Evolutionary conservation across 2,797 vertebrate genomes (phyloP).

Genomic region (Paguma larvata): DNA sequence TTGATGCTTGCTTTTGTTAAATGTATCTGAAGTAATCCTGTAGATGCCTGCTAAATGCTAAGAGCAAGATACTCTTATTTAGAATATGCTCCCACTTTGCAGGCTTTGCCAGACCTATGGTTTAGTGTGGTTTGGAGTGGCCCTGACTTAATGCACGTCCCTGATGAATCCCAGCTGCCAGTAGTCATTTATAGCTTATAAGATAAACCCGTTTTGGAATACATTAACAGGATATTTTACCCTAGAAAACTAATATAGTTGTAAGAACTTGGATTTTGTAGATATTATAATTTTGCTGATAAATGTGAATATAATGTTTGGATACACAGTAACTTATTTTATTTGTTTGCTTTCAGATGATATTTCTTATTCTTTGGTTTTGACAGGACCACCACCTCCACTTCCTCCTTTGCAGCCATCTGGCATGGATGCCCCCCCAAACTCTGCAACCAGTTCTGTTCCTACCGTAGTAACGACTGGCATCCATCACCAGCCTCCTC

Average conservation of each 20-base stretch:
- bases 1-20: constrained; percentile 55
- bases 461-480: constrained; percentile 97
- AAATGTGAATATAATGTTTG: constrained; percentile 66
- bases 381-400: constrained; percentile 96
- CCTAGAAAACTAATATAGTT: constrained; percentile 43
- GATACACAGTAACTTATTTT: constrained; percentile 82
- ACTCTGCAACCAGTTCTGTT: constrained; percentile 97
- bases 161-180: neutral
- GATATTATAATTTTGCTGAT: constrained; percentile 59
- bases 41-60: constrained; percentile 25
- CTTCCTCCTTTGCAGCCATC: constrained; percentile 96
- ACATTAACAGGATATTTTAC: constrained; percentile 26
- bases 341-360: constrained; percentile 85
- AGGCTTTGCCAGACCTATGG: neutral
- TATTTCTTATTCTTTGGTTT: constrained; percentile 85
- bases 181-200: neutral
- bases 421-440: constrained; percentile 97
- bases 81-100: neutral
- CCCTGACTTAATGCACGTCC: neutral
- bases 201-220: constrained; percentile 45
- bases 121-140: constrained; percentile 1
- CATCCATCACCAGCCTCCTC: constrained; percentile 95
- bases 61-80: neutral
- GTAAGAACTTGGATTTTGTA: constrained; percentile 62
- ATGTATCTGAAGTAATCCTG: neutral